Evolutionary conservation across 2,888 invertebrate genomes (phyloP).

Genomic region (Caenorhabditis drosophilae): DNA sequence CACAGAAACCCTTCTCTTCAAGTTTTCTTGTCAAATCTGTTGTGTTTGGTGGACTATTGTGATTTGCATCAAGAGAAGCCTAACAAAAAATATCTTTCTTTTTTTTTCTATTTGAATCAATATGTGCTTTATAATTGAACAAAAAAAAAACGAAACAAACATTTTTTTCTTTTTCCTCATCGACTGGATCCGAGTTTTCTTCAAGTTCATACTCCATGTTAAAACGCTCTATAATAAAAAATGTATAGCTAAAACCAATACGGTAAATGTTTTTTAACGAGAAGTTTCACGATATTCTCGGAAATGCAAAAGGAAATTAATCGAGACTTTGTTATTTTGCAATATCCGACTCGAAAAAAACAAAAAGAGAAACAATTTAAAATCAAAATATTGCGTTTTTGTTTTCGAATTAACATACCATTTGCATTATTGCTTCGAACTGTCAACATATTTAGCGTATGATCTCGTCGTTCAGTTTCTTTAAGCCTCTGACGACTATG

Average conservation of each 20-base stretch:
- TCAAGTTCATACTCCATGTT: conserved; percentile 49
- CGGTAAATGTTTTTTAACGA: no score
- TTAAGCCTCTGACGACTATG: conserved; percentile 64
- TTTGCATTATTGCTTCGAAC: conserved; percentile 28
- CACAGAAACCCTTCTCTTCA: conserved; percentile 36
- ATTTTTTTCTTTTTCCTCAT: conserved; percentile 38
- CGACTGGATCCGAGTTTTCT: conserved; percentile 52
- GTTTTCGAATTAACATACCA: no score
- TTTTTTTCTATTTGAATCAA: no score
- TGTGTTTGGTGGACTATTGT: conserved; percentile 19
- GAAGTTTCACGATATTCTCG: no score
- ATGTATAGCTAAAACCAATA: no score
- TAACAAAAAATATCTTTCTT: conserved; percentile 17
- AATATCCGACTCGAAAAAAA: no score
- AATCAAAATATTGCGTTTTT: no score
- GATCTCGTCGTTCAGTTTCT: conserved; percentile 65
- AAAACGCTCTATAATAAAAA: conserved; percentile 18
- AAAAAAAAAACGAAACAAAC: no score
- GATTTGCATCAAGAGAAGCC: conserved; percentile 27
- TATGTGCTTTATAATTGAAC: no score
- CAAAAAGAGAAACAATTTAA: no score
- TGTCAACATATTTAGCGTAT: conserved; percentile 55
- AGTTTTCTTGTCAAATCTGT: conserved; percentile 23
- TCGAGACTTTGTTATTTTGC: no score
- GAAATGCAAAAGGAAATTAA: no score